A percentile compares a stretch with the other conserved stretches of the same genome.
Evolutionary conservation across 2,797 vertebrate genomes (phyloP).

Genomic region (Microtus obscurus): DNA sequence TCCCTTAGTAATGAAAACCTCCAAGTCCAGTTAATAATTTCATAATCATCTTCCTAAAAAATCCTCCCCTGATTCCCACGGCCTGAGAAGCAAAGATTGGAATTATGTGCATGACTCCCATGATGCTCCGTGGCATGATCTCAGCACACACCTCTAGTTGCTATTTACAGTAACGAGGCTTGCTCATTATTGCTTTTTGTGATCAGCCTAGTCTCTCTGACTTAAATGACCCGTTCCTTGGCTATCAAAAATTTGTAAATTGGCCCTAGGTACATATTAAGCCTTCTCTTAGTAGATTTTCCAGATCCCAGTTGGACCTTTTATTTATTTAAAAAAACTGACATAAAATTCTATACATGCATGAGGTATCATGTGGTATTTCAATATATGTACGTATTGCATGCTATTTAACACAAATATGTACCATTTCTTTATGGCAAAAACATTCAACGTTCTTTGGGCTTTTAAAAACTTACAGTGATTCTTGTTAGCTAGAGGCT

Average conservation of each 20-base stretch:
- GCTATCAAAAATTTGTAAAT: constrained; percentile 34
- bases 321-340: not conserved
- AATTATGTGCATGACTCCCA: not conserved
- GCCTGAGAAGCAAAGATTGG: not conserved
- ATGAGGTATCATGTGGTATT: not conserved
- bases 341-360: not conserved
- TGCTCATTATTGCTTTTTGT: constrained; percentile 15
- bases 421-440: not conserved
- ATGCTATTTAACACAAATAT: not conserved
- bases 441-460: not conserved
- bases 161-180: not conserved
- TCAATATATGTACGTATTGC: not conserved
- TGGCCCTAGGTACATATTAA: not conserved
- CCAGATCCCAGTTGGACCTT: not conserved
- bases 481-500: not conserved
- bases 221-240: constrained; percentile 28
- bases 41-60: not conserved
- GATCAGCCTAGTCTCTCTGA: constrained; percentile 47
- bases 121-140: not conserved
- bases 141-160: not conserved
- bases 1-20: not conserved
- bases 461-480: not conserved
- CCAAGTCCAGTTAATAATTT: not conserved
- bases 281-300: constrained; percentile 25
- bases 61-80: not conserved